Evolutionary conservation across 1,140 invertebrate genomes (phyloP), one percentile per base, ranked within the genome.

Genomic region (Fopius arisanus): DNA sequence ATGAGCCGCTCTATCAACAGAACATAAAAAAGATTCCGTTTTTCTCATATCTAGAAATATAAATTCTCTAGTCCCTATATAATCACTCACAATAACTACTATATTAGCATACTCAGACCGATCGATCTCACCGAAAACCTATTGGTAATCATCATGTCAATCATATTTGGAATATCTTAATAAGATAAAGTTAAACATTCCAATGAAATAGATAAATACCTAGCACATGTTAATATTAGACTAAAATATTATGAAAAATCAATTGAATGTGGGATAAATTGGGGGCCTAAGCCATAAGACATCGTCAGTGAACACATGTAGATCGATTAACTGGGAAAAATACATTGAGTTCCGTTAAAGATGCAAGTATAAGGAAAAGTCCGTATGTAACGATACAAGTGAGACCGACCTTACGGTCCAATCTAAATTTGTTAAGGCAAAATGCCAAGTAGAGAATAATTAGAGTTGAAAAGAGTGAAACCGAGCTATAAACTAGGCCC

Each of bases 291-390:
- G 70, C 70, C 71, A 31, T 33, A n/a, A 43, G 28, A 37, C 72
- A 80, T 79, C 74, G 74, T 83, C 79, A 87, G 71, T 87, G 80
- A 74, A 74, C 68, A 71, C 95, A 96, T 33, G 92, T 92, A 12
- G 94, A 94, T 72, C 94, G 86, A 89, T 96, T 96, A 37, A 96
- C 94, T 9, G 89, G 86, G 83, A 96, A 96, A 88, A 96, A 95
- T n/a, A 94, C 91, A 84, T 96, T 96, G 71, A 96, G 89, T 88
- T 96, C 95, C 77, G 96, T 95, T 66, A 96, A 90, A 69, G 92
- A 92, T 51, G 95, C 94, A 75, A 96, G 88, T 65, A 94, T 89
- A 67, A 96, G 88, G 81, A 95, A 96, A 16, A 92, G 90, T 48
- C 90, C 89, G 86, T 96, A 96, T 87, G 96, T 93, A 72, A 93